Conservation (phyloP, 2,888 invertebrate species). For the Chirona hameri region DNA sequence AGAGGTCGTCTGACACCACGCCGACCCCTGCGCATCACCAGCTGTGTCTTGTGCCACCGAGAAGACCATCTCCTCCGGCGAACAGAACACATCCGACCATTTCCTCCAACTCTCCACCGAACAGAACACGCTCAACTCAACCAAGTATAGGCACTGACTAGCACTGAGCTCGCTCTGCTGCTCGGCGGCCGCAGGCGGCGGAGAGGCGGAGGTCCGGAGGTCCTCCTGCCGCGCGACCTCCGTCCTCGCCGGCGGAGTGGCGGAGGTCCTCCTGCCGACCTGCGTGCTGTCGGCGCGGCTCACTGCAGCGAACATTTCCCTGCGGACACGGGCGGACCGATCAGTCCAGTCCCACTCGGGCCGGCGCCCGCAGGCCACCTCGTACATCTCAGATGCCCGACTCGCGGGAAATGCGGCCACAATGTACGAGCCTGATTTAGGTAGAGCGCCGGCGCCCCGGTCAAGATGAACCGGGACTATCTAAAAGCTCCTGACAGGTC, state of each 20-base stretch:
- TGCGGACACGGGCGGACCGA: neutral
- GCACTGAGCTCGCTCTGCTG: neutral
- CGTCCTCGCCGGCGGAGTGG: neutral
- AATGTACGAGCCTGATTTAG: neutral
- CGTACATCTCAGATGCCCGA: neutral
- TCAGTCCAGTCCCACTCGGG: neutral
- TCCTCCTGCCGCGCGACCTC: neutral
- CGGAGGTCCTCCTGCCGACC: neutral
- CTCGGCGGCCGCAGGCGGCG: neutral
- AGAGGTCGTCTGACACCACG: neutral
- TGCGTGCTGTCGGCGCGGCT: neutral
- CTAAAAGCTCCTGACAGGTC: no score
- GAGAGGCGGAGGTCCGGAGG: neutral
- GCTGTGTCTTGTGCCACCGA: no score
- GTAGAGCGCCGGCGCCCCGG: neutral
- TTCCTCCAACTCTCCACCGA: neutral
- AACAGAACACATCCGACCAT: neutral
- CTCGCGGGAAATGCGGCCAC: neutral
- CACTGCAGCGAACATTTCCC: conserved; percentile 12
- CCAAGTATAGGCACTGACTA: conserved; percentile 13
- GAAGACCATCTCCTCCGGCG: no score
- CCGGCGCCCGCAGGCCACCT: neutral
- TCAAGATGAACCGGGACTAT: neutral
- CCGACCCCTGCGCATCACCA: neutral
- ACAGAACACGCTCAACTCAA: neutral